phyloP scores from a whole-genome alignment of 2,113 vertebrate species.

The Tautogolabrus adspersus region DNA sequence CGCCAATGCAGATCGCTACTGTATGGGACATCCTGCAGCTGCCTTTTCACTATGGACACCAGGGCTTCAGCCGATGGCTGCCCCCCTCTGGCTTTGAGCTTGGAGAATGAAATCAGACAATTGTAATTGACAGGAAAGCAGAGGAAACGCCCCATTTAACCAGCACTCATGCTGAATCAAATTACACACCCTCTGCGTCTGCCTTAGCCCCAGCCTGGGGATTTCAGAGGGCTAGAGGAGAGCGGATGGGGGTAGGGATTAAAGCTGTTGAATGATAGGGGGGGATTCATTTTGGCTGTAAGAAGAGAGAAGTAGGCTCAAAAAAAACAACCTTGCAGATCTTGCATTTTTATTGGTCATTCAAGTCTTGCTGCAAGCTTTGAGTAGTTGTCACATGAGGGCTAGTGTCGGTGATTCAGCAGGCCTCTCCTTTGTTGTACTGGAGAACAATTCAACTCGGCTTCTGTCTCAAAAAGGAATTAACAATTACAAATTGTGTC shows the following conservation, averaged over 20 bases:
- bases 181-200: constrained; percentile 84
- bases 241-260: constrained; percentile 71
- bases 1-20: constrained; percentile 52
- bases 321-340: constrained; percentile 57
- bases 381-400: constrained; percentile 53
- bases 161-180: constrained; percentile 84
- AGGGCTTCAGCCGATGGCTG: constrained; percentile 65
- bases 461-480: constrained; percentile 54
- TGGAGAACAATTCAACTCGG: constrained; percentile 44
- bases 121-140: constrained; percentile 85
- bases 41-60: constrained; percentile 67
- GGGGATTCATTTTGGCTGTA: constrained; percentile 43
- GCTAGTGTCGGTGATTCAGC: constrained; percentile 49
- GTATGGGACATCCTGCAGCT: constrained; percentile 75
- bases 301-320: constrained; percentile 49
- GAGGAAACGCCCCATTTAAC: constrained; percentile 85
- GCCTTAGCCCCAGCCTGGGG: constrained; percentile 76
- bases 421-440: constrained; percentile 23
- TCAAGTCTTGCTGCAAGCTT: constrained; percentile 46
- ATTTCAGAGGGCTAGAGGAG: constrained; percentile 70
- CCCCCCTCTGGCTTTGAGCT: constrained; percentile 46
- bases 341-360: constrained; percentile 58
- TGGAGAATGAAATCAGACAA: constrained; percentile 83
- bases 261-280: constrained; percentile 72
- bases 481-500: constrained; percentile 35